phyloP scores from a whole-genome alignment of 2,113 vertebrate species.

The Theropithecus gelada region DNA sequence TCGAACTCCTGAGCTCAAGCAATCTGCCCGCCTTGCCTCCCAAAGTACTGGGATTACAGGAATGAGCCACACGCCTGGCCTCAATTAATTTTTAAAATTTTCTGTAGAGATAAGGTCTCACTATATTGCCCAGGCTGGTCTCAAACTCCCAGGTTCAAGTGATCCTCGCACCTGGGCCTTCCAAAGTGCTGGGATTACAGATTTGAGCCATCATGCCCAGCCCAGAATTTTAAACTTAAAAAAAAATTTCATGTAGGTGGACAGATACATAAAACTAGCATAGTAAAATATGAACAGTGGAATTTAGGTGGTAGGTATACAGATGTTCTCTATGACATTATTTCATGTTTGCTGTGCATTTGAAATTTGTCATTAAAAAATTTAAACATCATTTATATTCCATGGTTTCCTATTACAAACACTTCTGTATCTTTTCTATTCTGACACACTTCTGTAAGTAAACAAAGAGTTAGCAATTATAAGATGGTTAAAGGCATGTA shows the following conservation, averaged over 20 bases:
- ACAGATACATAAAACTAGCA: background rate
- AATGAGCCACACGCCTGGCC: too few relatives aligned
- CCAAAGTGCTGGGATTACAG: too few relatives aligned
- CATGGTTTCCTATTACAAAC: background rate
- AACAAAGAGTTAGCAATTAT: constrained; percentile 12
- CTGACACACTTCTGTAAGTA: background rate
- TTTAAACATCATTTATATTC: background rate
- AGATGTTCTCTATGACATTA: background rate
- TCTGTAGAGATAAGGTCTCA: too few relatives aligned
- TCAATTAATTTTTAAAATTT: too few relatives aligned
- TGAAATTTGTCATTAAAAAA: constrained; percentile 4
- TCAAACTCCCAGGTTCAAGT: too few relatives aligned
- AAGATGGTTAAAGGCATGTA: background rate
- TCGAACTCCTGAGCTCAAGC: too few relatives aligned
- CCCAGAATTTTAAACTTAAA: background rate
- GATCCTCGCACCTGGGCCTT: too few relatives aligned
- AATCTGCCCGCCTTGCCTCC: too few relatives aligned
- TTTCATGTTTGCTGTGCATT: background rate
- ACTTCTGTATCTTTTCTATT: background rate
- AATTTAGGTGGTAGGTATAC: background rate
- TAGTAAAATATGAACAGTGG: background rate
- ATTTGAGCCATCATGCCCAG: too few relatives aligned
- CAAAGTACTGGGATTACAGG: too few relatives aligned
- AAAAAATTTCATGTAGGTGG: background rate
- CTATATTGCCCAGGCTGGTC: too few relatives aligned